A percentile compares a stretch with the other conserved stretches of the same genome.
These are phyloP conservation scores for Halictus quadricinctus DNA, from an alignment of 2,888 invertebrate genomes.

Conservation along the genomic window DNA sequence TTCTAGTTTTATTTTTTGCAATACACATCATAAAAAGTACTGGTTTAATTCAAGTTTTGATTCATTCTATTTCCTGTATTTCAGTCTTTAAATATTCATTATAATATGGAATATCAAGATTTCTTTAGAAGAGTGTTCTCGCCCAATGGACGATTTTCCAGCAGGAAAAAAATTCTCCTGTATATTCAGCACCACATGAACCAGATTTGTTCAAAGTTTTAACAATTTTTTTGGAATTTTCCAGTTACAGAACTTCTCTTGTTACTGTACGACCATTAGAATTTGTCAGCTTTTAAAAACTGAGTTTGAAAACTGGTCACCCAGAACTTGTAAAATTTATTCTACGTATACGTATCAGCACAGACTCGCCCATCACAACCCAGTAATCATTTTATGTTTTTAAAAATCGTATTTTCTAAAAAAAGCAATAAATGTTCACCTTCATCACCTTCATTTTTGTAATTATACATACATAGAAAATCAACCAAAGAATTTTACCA, in stretches of 20 bases:
- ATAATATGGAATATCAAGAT: not conserved
- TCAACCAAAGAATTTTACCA: not conserved
- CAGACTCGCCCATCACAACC: not conserved
- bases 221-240: not conserved
- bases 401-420: not conserved
- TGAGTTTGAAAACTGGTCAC: not conserved
- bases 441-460: no score
- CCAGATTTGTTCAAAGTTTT: not conserved
- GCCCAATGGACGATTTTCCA: not conserved
- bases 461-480: not conserved
- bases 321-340: not conserved
- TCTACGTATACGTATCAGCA: not conserved
- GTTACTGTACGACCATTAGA: not conserved
- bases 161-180: not conserved
- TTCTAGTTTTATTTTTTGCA: not conserved
- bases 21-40: not conserved
- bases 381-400: not conserved
- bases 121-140: not conserved
- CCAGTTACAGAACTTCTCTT: not conserved
- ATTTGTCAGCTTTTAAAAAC: slow-evolving; percentile 5
- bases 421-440: not conserved
- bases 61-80: no score
- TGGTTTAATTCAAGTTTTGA: no score
- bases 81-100: not conserved
- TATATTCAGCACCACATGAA: not conserved